Percentiles rank a stretch among this genome's conserved stretches.
Evolutionary conservation across 2,888 invertebrate genomes (phyloP).

Genomic region (Ceramica pisi): DNA sequence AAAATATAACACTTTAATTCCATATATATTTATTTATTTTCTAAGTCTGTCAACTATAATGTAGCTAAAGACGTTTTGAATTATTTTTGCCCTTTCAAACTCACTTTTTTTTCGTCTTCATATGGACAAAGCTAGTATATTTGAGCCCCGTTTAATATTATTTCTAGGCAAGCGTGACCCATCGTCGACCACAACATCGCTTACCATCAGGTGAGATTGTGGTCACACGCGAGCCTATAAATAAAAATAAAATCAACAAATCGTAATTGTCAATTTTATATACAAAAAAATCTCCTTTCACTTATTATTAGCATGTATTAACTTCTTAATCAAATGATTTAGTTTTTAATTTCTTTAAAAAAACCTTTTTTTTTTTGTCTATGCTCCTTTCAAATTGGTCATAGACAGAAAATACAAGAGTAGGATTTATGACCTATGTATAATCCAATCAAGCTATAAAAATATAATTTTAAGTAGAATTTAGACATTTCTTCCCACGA

Average conservation of each 20-base stretch:
- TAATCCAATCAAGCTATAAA: slow-evolving; percentile 39
- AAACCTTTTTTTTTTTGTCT: slow-evolving; percentile 6
- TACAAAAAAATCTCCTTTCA: neutral
- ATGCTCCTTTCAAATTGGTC: neutral
- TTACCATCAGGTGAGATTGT: neutral
- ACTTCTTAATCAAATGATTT: slow-evolving; percentile 38
- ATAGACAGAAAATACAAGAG: slow-evolving; percentile 20
- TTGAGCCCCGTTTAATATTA: neutral
- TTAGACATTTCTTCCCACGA: neutral
- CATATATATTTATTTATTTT: too few species aligned
- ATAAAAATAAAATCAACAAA: neutral
- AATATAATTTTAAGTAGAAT: slow-evolving; percentile 41
- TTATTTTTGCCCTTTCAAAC: too few species aligned
- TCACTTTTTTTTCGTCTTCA: too few species aligned
- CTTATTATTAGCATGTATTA: slow-evolving; percentile 32
- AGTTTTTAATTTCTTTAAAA: slow-evolving; percentile 32
- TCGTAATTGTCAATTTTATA: slow-evolving; percentile 18
- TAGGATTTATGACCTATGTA: slow-evolving; percentile 41
- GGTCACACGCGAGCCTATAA: neutral
- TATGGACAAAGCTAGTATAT: too few species aligned
- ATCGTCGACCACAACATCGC: neutral
- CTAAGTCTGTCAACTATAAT: too few species aligned
- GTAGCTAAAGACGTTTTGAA: too few species aligned
- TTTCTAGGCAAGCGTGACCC: neutral
- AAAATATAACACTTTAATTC: too few species aligned